These are phyloP conservation scores for Trypoxylus dichotomus DNA, from an alignment of 1,140 invertebrate species.

Conservation along the genomic window DNA sequence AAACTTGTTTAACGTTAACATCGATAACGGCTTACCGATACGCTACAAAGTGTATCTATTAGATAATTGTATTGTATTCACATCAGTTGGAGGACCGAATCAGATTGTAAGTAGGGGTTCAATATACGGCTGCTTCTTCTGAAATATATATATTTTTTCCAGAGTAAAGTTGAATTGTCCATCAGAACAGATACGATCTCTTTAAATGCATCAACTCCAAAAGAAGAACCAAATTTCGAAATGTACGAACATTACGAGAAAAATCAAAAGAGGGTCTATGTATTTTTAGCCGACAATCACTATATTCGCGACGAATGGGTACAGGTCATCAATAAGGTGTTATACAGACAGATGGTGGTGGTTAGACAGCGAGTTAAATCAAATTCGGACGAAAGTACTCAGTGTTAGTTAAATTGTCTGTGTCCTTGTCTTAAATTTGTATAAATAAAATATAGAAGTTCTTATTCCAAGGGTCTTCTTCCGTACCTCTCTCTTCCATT, in stretches of 20 bases:
- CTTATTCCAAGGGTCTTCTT: no score
- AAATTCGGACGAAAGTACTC: not conserved
- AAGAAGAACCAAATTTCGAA: not conserved
- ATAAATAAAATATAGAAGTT: no score
- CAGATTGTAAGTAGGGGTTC: not conserved
- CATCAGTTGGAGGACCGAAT: not conserved
- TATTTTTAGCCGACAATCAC: not conserved
- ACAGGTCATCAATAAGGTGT: not conserved
- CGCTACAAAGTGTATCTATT: not conserved
- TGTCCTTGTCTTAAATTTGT: no score
- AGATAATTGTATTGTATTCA: not conserved
- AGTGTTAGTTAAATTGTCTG: not conserved
- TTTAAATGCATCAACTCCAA: not conserved
- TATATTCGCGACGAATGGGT: not conserved
- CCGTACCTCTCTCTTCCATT: no score
- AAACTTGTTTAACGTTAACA: not conserved
- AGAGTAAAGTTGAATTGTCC: not conserved
- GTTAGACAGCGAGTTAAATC: not conserved
- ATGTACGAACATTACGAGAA: slow-evolving; percentile 12
- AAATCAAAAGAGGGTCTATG: not conserved
- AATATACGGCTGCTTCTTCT: not conserved
- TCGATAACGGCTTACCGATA: not conserved
- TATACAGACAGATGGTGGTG: slow-evolving; percentile 7
- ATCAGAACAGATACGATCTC: slow-evolving; percentile 4
- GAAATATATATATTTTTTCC: not conserved